Base-by-base conservation (phyloP, 1,140 invertebrate species). In the Batillaria attramentaria region DNA sequence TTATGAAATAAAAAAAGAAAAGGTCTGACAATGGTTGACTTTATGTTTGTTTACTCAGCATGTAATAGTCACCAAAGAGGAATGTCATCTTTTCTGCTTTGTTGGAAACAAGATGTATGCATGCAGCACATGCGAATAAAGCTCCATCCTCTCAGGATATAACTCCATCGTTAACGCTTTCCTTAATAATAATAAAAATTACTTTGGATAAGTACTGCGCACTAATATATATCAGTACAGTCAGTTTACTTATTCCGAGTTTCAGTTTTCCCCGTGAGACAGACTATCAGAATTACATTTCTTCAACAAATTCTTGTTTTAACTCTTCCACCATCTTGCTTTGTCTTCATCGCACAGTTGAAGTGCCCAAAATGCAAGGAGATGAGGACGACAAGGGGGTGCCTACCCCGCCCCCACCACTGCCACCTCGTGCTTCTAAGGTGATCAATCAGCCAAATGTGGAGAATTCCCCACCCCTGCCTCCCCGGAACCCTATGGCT, bases 381-480 rank as follows among this genome's bases (percentile, higher is more conserved):
- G 79, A 76, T 6, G 79, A 80, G 16, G 68, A 69, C 0, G 33
- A 57, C 18, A 8, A 54, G n/a, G 37, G n/a, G 13, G 50, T 74
- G n/a, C 37, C 74, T 57, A 39, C 74, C 50, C 79, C 74, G 4
- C 79, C 65, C 6, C 75, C 77, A 13, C 75, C 75, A 3, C 79
- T 80, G 6, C 79, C 79, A 66, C 79, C 79, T 3, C 65, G 79
- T 20, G 72, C 79, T 2, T 70, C 74, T 66, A 66, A 50, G 39
- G 54, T 80, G 37, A 35, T 80, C 39, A 50, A 75, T 10, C 72
- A 80, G 50, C 46, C 73, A 33, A 35, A 16, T 16, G 69, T 80
- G 35, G 74, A 80, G 68, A 77, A 76, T 62, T 80, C 74, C 0
- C 79, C 79, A 0, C 79, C 79, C 0, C 74, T 80, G 31, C 79